Percentiles rank a stretch among this genome's conserved stretches.
These are phyloP conservation scores for Onychomys torridus DNA, from an alignment of 2,797 vertebrate species.

Conservation along the genomic window DNA sequence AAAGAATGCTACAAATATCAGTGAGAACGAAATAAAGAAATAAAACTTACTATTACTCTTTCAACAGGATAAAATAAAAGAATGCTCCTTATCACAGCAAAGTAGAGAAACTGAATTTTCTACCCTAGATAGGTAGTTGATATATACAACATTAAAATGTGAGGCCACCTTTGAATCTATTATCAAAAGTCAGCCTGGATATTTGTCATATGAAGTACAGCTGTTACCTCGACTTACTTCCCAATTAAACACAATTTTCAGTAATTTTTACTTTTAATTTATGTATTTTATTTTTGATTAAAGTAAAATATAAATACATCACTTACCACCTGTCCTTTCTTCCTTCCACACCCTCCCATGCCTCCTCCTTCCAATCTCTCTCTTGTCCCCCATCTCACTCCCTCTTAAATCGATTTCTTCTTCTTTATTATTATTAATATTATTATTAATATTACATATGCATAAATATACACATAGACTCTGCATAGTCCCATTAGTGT, in stretches of 20 bases:
- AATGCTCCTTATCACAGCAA: constrained; percentile 19
- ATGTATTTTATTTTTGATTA: neutral
- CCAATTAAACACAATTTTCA: neutral
- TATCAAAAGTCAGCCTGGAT: neutral
- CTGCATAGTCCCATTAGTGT: neutral
- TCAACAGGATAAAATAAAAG: constrained; percentile 40
- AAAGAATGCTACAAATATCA: constrained; percentile 69
- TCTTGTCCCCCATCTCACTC: neutral
- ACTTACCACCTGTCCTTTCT: neutral
- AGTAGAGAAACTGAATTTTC: neutral
- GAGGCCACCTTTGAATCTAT: neutral
- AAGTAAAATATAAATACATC: neutral
- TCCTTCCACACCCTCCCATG: no score
- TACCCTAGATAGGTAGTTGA: neutral
- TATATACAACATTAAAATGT: neutral
- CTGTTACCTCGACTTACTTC: neutral
- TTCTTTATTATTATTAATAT: neutral
- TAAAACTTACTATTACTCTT: constrained; percentile 11
- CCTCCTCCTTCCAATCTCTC: neutral
- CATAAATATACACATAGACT: neutral
- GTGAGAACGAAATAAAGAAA: constrained; percentile 64
- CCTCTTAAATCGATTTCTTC: neutral
- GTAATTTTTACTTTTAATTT: neutral
- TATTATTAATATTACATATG: neutral
- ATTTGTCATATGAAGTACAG: neutral